Evolutionary conservation across 1,140 invertebrate species (phyloP), one percentile per base, ranked within the genome.

Genomic region (Lineus longissimus): DNA sequence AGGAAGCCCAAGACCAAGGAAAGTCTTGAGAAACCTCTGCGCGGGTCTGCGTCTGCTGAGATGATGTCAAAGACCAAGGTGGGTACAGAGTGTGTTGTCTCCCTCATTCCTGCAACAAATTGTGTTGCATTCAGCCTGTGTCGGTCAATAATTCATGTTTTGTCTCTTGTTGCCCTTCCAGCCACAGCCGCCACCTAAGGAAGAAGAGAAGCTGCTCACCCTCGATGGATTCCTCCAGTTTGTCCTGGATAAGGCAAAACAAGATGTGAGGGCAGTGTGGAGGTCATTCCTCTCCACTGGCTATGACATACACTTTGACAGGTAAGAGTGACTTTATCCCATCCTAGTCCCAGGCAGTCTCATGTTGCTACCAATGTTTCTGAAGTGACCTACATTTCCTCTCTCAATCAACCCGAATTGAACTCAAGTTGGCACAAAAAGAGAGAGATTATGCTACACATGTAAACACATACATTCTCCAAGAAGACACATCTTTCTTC

Each of bases 231-330:
- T 81, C 63, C 62, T 80, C 7, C 74, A 75, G 65, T 80, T 71
- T 69, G 76, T 78, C 7, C 55, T 72, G 25, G 78, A 80, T 27
- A 61, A 70, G 30, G 71, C 70, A 13, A 71, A 73, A 55, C 74
- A 75, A 51, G 76, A 80, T 60, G 65, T 76, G 2, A 60, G 76
- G 40, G 64, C 70, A 19, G 72, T 76, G 4, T 81, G 80, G 78
- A 70, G 70, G 57, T 76, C 76, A 27, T 55, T 81, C 1, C 61
- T 80, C 36, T 66, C 77, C 22, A 77, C 76, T 72, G 80, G 80
- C 23, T 78, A 74, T 67, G 80, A 81, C 64, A 61, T 81, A 6
- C 73, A 78, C 57, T 75, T 80, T 65, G 75, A 79, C 59, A 77
- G 80, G 79, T 80, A 62, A 31, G n/a, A 9, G 25, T 51, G 6